Conservation (phyloP, 2,797 vertebrate species). For the Cynopterus sphinx region DNA sequence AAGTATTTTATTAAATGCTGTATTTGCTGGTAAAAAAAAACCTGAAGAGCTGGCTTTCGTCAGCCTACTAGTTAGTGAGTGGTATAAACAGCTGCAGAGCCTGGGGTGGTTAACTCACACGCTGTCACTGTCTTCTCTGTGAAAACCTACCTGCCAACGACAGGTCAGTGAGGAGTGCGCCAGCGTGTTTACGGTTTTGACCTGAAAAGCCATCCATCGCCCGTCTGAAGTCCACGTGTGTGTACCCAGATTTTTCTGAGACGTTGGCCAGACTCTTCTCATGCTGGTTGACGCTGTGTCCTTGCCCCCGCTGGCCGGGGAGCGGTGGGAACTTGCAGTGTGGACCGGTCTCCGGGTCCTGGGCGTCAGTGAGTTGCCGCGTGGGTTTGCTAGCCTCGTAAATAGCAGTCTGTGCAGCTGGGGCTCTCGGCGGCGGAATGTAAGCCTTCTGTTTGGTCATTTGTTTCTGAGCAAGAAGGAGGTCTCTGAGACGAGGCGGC, state of each 20-base stretch:
- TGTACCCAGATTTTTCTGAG: not conserved
- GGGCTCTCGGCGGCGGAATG: not conserved
- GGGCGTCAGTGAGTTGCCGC: not conserved
- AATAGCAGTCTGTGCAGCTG: not conserved
- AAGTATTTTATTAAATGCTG: too few species aligned
- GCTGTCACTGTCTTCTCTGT: rapidly evolving
- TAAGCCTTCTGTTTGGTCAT: constrained; percentile 6
- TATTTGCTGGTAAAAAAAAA: too few species aligned
- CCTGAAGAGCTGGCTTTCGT: too few species aligned
- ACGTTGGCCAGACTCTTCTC: not conserved
- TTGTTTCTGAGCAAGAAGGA: constrained; percentile 11
- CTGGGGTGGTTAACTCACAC: not conserved
- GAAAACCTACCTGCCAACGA: not conserved
- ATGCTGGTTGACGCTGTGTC: not conserved
- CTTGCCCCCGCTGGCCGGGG: not conserved
- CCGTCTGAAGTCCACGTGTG: not conserved
- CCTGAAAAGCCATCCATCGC: not conserved
- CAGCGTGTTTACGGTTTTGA: not conserved
- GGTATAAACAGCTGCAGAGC: too few species aligned
- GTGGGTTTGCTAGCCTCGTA: not conserved
- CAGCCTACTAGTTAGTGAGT: too few species aligned
- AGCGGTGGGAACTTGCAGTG: not conserved
- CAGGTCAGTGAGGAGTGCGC: not conserved
- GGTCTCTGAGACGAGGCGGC: constrained; percentile 29
- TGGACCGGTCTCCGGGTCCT: not conserved